Conservation (phyloP, 2,797 vertebrate genomes). For the Megaceryle alcyon region DNA sequence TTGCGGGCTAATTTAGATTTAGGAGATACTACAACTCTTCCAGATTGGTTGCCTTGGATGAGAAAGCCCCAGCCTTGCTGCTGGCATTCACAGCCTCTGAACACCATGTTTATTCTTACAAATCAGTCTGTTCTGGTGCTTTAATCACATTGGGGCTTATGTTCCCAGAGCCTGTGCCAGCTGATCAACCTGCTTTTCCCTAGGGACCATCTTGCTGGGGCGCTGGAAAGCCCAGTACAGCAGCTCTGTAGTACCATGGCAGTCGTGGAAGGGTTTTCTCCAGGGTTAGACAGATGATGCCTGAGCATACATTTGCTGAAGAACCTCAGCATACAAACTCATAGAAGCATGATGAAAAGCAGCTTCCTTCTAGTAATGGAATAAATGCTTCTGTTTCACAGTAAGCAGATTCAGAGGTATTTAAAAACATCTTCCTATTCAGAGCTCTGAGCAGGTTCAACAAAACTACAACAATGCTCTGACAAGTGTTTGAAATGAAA, state of each 20-base stretch:
- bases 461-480: not conserved
- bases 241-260: not conserved
- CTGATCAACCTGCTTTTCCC: not conserved
- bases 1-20: not conserved
- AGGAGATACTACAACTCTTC: not conserved
- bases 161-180: not conserved
- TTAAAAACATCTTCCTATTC: not conserved
- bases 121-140: not conserved
- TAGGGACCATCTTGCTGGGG: accelerated
- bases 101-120: not conserved
- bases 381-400: not conserved
- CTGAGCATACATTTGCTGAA: not conserved
- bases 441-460: not conserved
- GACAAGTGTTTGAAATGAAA: not conserved
- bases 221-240: not conserved
- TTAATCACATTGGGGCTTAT: not conserved
- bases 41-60: not conserved
- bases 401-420: accelerated
- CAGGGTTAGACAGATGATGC: not conserved
- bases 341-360: not conserved
- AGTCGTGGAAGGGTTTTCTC: not conserved
- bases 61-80: not conserved
- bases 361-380: not conserved
- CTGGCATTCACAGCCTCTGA: not conserved
- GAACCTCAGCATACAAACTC: not conserved